Percentiles rank a stretch among this genome's conserved stretches.
Evolutionary conservation across 2,888 invertebrate species (phyloP).

Genomic region (Sclerodermus sp.): DNA sequence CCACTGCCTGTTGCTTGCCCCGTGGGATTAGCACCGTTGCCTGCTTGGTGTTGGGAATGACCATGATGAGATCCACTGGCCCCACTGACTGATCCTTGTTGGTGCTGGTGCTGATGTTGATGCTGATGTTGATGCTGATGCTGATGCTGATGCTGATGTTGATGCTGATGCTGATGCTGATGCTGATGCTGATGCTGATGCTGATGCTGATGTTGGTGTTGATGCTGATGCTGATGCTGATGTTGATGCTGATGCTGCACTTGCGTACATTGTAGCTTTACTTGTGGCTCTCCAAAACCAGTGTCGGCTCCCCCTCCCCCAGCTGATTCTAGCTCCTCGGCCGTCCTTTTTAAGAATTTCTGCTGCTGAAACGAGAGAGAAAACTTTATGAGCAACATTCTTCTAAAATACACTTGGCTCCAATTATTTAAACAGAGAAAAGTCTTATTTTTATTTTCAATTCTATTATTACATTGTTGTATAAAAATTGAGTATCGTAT

Average conservation of each 20-base stretch:
- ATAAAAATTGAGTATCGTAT: not conserved
- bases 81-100: constrained; percentile 34
- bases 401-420: too few relatives aligned
- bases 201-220: constrained; percentile 32
- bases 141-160: constrained; percentile 54
- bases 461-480: constrained; percentile 3
- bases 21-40: constrained; percentile 40
- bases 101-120: constrained; percentile 29
- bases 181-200: constrained; percentile 40
- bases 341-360: constrained; percentile 78
- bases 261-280: constrained; percentile 71
- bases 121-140: constrained; percentile 30
- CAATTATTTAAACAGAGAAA: too few relatives aligned
- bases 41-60: constrained; percentile 44
- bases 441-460: too few relatives aligned
- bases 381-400: not conserved
- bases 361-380: constrained; percentile 69
- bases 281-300: constrained; percentile 72
- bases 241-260: constrained; percentile 57
- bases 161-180: constrained; percentile 20
- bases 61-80: constrained; percentile 41
- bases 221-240: constrained; percentile 20
- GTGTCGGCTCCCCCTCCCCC: constrained; percentile 54
- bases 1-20: constrained; percentile 50
- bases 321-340: constrained; percentile 67